Percentiles rank a stretch among this genome's conserved stretches.
Conservation (phyloP, 2,797 vertebrate genomes). For the Atherinosoma microstoma region DNA sequence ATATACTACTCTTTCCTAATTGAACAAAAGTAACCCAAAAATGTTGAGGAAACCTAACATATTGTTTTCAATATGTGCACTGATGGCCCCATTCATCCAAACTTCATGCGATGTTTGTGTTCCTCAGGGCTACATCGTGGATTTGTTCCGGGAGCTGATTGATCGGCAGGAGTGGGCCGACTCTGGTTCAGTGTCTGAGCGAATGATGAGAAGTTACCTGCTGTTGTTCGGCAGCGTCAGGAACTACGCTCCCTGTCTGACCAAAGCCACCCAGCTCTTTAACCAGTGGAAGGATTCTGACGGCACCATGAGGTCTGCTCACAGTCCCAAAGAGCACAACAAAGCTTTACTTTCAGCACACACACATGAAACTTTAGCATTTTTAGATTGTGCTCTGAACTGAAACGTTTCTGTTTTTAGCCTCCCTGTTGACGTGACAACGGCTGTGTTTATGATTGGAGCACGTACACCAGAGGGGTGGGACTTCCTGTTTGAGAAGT, state of each 20-base stretch:
- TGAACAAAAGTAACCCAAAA: too few relatives aligned
- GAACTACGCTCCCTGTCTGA: constrained; percentile 85
- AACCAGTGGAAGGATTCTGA: constrained; percentile 86
- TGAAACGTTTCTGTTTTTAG: constrained; percentile 66
- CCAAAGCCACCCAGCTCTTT: constrained; percentile 85
- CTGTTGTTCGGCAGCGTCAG: constrained; percentile 86
- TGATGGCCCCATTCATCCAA: not conserved
- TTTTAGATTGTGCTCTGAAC: not conserved
- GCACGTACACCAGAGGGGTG: constrained; percentile 87
- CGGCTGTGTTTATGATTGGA: constrained; percentile 88
- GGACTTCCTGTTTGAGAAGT: constrained; percentile 91
- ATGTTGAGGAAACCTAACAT: too few relatives aligned
- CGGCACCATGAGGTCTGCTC: constrained; percentile 85
- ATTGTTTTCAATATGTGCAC: too few relatives aligned
- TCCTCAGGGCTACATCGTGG: constrained; percentile 87
- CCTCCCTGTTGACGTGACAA: constrained; percentile 86
- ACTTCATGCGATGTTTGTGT: constrained; percentile 6
- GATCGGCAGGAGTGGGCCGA: constrained; percentile 89
- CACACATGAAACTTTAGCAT: not conserved
- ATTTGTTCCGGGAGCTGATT: constrained; percentile 86
- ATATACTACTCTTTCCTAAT: too few relatives aligned
- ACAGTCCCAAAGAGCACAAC: not conserved
- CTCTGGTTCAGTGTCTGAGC: constrained; percentile 86
- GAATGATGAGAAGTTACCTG: constrained; percentile 86
- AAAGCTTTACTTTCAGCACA: not conserved